A percentile compares a stretch with the other conserved stretches of the same genome.
Conservation (phyloP, 2,113 vertebrate genomes). For the Prochilodus magdalenae region DNA sequence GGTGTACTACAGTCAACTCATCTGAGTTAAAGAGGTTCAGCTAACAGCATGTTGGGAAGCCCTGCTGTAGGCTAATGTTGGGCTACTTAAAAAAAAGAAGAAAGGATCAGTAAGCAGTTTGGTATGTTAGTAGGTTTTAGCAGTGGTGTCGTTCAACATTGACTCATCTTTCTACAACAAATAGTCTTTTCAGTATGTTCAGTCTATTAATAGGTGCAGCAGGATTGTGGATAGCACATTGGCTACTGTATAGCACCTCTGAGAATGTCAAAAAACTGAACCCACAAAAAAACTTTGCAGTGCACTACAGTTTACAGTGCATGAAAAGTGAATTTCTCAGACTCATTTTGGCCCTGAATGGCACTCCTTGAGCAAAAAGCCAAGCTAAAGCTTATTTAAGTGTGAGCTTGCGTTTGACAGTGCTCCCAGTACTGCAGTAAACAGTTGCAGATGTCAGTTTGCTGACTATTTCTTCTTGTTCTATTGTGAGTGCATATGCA, state of each 20-base stretch:
- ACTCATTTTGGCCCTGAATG: slow-evolving; percentile 2
- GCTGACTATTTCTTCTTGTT: slow-evolving; percentile 15
- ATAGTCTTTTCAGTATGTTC: too few species aligned
- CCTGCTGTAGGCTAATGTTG: too few species aligned
- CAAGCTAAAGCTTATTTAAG: slow-evolving; percentile 28
- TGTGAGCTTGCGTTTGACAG: slow-evolving; percentile 19
- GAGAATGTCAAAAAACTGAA: background rate
- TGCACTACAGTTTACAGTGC: background rate
- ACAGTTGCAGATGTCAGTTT: slow-evolving; percentile 32
- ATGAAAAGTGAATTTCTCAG: background rate
- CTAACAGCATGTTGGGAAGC: too few species aligned
- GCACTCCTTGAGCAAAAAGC: background rate
- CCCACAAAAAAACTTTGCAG: background rate
- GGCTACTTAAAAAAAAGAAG: too few species aligned
- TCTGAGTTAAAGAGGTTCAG: too few species aligned
- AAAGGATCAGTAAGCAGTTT: too few species aligned
- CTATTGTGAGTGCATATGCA: background rate
- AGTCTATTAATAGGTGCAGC: background rate
- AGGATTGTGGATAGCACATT: background rate
- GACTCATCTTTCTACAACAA: too few species aligned
- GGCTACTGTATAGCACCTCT: background rate
- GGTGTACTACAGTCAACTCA: too few species aligned
- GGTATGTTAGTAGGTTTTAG: too few species aligned
- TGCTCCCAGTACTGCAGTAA: background rate
- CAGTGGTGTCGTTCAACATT: too few species aligned